phyloP scores from a whole-genome alignment of 2,888 invertebrate species.

The Ypsolopha sequella region DNA sequence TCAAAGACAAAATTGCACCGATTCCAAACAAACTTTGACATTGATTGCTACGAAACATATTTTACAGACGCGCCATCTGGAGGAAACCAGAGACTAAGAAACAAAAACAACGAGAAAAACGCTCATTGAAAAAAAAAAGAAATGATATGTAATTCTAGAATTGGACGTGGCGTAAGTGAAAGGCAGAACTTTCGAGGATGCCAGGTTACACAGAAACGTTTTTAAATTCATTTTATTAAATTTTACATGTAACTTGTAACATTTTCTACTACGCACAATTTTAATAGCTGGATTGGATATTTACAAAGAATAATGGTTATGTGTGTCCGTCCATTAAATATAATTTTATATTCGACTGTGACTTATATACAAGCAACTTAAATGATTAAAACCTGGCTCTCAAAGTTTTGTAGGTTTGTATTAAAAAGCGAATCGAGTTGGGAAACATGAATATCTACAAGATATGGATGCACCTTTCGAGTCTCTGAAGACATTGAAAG shows the following conservation, averaged over 20 bases:
- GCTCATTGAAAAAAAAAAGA: too few species aligned
- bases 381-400: conserved; percentile 1
- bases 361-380: background rate
- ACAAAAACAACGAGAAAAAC: too few species aligned
- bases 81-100: too few species aligned
- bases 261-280: conserved; percentile 49
- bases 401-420: conserved; percentile 2
- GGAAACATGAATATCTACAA: too few species aligned
- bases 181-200: background rate
- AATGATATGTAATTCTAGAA: too few species aligned
- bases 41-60: too few species aligned
- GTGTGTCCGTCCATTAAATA: conserved; percentile 58
- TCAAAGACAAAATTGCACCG: too few species aligned
- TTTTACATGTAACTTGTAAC: conserved; percentile 8
- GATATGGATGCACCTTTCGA: too few species aligned
- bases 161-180: background rate
- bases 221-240: background rate
- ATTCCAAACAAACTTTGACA: too few species aligned
- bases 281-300: conserved; percentile 25
- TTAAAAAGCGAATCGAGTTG: background rate
- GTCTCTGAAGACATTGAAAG: too few species aligned
- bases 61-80: too few species aligned
- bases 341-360: conserved; percentile 10
- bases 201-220: background rate
- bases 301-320: conserved; percentile 20